Evolutionary conservation across 2,797 vertebrate species (phyloP), one percentile per base, ranked within the genome.

Genomic region (Enteromius radiatus): DNA sequence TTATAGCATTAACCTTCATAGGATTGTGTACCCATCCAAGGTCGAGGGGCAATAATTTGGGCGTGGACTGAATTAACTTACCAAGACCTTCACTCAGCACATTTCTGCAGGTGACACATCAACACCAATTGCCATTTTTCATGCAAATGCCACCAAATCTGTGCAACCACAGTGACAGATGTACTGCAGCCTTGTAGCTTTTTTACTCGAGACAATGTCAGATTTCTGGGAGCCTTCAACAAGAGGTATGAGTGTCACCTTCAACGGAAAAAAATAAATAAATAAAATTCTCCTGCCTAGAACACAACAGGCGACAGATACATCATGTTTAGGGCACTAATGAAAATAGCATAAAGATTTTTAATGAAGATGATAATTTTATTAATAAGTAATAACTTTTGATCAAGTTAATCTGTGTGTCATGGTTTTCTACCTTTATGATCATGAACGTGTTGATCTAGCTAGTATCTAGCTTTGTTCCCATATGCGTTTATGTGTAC

Each of bases 1-100:
- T 87, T 84, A 86, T 81, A 87, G 88, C 89, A 92, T 93, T 93
- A 93, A 93, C 94, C 92, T 93, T 93, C 92, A 87, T 84, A 64
- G 87, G 80, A 90, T 84, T 89, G 86, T 88, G 85, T 90, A 89
- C 86, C 87, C 87, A 88, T 84, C 91, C 91, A 93, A 94, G 94
- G 94, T 93, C 90, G 89, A 88, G 83, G 89, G 91, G 86, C 90
- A 90, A 91, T 91, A 80, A 92, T 91, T 90, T 91, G 86, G 90
- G 87, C 5, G 17, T 19, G 8, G 83, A 85, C 86, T 88, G 87
- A 92, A 92, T 92, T 92, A 92, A 88, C 90, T 84, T 31, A 75
- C 84, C 1, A 81, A 86, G 91, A 92, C 91, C 92, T 93, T 91
- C 91, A 54, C 56, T 84, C 78, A 59, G 84, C 86, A 69, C 65